These are phyloP conservation scores for Columba guinea DNA, from an alignment of 2,797 vertebrate species.

Conservation along the genomic window DNA sequence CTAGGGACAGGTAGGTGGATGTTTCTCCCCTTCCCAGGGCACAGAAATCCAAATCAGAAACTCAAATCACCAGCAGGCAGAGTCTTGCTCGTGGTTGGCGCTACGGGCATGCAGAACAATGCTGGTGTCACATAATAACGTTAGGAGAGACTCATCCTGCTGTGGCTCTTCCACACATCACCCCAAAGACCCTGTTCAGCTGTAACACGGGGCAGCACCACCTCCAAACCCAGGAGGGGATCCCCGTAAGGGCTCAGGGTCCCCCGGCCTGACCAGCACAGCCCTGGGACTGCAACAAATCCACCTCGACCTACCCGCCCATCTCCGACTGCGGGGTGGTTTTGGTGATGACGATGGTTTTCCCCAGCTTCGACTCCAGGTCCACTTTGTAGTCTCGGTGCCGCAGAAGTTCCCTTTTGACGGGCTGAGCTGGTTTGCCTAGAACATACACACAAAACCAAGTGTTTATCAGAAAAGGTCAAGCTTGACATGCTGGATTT, in stretches of 20 bases:
- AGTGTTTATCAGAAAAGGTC: not conserved
- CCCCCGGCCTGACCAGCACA: not conserved
- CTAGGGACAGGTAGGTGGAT: not conserved
- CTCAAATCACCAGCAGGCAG: not conserved
- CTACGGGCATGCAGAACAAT: not conserved
- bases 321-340: constrained; percentile 98
- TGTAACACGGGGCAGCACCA: not conserved
- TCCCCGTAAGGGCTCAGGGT: accelerated
- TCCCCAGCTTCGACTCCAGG: constrained; percentile 97
- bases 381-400: constrained; percentile 99
- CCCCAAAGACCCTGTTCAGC: not conserved
- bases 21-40: not conserved
- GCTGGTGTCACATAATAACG: accelerated
- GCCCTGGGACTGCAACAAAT: not conserved
- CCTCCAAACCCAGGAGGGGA: not conserved
- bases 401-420: constrained; percentile 93
- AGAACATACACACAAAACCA: not conserved
- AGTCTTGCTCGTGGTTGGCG: not conserved
- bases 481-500: not conserved
- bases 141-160: not conserved
- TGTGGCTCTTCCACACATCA: not conserved
- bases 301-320: constrained; percentile 85
- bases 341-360: constrained; percentile 98
- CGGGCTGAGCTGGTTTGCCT: constrained; percentile 90
- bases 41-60: not conserved